Percentiles rank a stretch among this genome's conserved stretches.
phyloP scores from a whole-genome alignment of 1,140 invertebrate genomes.

The Cotesia typhae region DNA sequence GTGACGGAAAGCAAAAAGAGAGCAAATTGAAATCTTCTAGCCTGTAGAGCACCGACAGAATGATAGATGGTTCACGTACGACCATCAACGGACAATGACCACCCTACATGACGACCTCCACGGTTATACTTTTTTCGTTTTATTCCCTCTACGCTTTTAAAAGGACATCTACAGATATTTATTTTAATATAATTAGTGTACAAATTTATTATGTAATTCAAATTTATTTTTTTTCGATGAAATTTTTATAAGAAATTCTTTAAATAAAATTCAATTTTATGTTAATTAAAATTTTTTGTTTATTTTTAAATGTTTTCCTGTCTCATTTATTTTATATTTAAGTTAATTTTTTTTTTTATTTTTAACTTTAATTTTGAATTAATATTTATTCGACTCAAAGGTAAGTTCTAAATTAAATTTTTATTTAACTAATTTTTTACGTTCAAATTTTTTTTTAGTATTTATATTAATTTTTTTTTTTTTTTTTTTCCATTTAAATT shows the following conservation, averaged over 20 bases:
- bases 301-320: too few species aligned
- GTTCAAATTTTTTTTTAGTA: too few species aligned
- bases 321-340: too few species aligned
- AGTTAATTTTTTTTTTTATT: too few species aligned
- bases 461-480: too few species aligned
- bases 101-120: constrained; percentile 20
- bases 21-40: constrained; percentile 65
- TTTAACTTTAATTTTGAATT: too few species aligned
- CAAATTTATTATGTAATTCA: neutral
- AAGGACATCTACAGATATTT: too few species aligned
- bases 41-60: constrained; percentile 52
- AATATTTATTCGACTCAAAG: too few species aligned
- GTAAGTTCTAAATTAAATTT: too few species aligned
- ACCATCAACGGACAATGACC: constrained; percentile 28
- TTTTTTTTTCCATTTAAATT: too few species aligned
- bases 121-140: neutral
- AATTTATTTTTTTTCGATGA: neutral
- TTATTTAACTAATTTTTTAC: too few species aligned
- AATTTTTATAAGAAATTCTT: constrained; percentile 2
- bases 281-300: too few species aligned
- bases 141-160: neutral
- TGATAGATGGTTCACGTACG: constrained; percentile 56
- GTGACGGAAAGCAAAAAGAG: constrained; percentile 56
- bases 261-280: neutral
- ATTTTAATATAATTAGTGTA: neutral